Evolutionary conservation across 2,113 vertebrate species (phyloP).

Genomic region (Percopsis transmontana): DNA sequence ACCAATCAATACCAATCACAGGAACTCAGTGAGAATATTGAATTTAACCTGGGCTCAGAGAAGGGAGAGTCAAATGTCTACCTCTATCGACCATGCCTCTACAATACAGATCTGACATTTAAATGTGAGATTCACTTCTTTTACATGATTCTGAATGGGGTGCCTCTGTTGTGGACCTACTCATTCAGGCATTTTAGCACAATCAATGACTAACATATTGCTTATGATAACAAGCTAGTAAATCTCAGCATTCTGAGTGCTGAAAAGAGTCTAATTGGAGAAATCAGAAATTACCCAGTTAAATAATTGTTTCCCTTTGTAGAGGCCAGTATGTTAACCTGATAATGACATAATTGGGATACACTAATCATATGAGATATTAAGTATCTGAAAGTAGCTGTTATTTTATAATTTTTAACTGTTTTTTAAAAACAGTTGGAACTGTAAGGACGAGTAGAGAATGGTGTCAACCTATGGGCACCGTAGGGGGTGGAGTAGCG

Average conservation of each 20-base stretch:
- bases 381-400: no score
- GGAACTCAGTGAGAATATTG: slow-evolving; percentile 42
- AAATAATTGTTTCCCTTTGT: no score
- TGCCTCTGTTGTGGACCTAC: slow-evolving; percentile 18
- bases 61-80: slow-evolving; percentile 49
- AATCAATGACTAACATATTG: slow-evolving; percentile 8
- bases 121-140: slow-evolving; percentile 39
- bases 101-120: slow-evolving; percentile 59
- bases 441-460: no score
- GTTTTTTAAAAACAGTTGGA: no score
- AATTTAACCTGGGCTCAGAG: slow-evolving; percentile 38
- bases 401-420: no score
- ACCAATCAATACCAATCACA: slow-evolving; percentile 36
- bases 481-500: no score
- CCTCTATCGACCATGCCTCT: slow-evolving; percentile 42
- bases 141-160: slow-evolving; percentile 37
- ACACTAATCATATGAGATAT: no score
- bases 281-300: background rate
- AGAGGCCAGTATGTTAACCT: background rate
- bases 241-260: no score
- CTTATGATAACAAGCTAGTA: no score
- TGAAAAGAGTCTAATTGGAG: background rate
- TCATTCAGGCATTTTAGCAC: slow-evolving; percentile 13
- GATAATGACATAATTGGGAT: background rate
- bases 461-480: no score